A percentile compares a stretch with the other conserved stretches of the same genome.
These are phyloP conservation scores for Antheraea assamensis DNA, from an alignment of 2,888 invertebrate genomes.

Conservation along the genomic window DNA sequence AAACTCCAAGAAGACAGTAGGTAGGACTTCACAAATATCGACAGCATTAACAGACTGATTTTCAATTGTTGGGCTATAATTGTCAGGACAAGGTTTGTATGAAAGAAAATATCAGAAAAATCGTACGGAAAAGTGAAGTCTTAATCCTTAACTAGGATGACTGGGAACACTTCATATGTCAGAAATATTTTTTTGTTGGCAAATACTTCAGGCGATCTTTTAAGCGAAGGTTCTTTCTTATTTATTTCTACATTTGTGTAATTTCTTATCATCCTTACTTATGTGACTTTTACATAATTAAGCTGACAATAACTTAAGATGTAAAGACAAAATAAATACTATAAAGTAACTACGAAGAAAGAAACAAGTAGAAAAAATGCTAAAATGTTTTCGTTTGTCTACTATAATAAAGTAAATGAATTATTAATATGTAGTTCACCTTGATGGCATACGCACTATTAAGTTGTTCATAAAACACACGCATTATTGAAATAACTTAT, in stretches of 20 bases:
- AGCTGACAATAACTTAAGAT: constrained; percentile 3
- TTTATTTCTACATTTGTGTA: not conserved
- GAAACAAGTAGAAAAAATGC: not conserved
- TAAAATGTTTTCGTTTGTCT: not conserved
- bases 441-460: not conserved
- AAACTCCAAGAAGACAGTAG: no score
- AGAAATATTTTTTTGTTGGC: no score
- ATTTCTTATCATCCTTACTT: not conserved
- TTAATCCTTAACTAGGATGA: no score
- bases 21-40: no score
- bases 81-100: no score
- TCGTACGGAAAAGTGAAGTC: no score
- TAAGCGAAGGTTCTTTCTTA: not conserved
- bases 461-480: not conserved
- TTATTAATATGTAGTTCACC: not conserved
- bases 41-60: no score
- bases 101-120: no score
- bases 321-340: not conserved
- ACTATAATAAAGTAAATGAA: not conserved
- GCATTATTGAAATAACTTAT: not conserved
- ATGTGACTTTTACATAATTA: not conserved
- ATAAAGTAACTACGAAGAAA: not conserved
- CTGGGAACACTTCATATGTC: no score
- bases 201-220: not conserved
- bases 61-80: no score